Base-by-base conservation (phyloP, 2,797 vertebrate species). In the Sebastes itinus region DNA sequence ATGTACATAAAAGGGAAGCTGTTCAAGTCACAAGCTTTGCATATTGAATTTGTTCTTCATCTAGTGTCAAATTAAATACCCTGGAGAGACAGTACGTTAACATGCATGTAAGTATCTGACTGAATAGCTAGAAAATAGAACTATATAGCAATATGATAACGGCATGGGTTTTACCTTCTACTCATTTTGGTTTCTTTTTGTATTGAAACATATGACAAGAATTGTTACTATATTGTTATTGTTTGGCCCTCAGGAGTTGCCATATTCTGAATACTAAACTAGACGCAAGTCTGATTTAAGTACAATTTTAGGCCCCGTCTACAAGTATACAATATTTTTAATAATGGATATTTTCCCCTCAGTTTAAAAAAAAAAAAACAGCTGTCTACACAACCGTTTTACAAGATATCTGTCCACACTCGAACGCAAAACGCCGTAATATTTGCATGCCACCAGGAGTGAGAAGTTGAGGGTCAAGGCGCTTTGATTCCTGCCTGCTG, bases 381-480 rank as follows among this genome's bases (percentile, higher is more conserved):
- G 42, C 0, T 18, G 42, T 46, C 42, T 46, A 46, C 42, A 46
- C 16, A 46, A 46, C 42, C 16, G 42, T 46, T 46, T 46, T 46
- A 46, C 42, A 46, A 46, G 14, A 42, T 42, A 0, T 46, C 46
- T 18, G 18, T 49, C 46, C 46, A 49, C 7, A 49, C 7, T 20
- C 3, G 3, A 49, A 49, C 3, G 46, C 18, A 49, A 49, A 49
- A 49, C 16, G 2, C 3, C 16, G 7, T 49, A 49, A 49, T 49
- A 49, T 20, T 49, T 20, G 7, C 46, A 49, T 49, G 46, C 0
- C 46, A 20, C 18, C 46, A 49, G 0, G 3, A 49, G 7, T 49
- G 46, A 49, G 18, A 49, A 49, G 46, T 49, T 49, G 8, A 49
- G 18, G 16, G 18, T 49, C 46, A 49, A 49, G 46, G 18, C 1